Percentiles rank a stretch among this genome's conserved stretches.
Evolutionary conservation across 2,113 vertebrate species (phyloP).

Genomic region (Hippopotamus amphibius): DNA sequence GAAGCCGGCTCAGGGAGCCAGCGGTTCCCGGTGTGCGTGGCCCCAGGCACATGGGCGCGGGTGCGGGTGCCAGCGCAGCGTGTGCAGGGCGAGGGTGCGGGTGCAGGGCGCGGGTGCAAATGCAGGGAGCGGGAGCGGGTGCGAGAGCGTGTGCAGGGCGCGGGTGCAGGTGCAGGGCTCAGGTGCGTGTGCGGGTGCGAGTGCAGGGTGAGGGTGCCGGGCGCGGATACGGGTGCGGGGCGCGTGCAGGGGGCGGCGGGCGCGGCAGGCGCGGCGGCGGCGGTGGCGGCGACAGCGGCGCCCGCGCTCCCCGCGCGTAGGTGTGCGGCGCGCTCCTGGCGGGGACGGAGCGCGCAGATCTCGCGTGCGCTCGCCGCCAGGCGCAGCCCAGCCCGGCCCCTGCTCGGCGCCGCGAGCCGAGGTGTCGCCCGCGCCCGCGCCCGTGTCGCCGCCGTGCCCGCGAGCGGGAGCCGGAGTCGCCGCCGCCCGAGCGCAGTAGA

Average conservation of each 20-base stretch:
- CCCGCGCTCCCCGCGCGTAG: conserved; percentile 78
- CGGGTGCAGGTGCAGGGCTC: neutral
- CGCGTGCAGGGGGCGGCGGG: conserved; percentile 38
- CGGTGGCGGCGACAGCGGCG: conserved; percentile 39
- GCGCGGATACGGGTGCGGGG: neutral
- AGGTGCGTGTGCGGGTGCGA: neutral
- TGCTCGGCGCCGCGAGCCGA: conserved; percentile 72
- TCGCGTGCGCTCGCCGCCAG: conserved; percentile 77
- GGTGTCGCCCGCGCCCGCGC: conserved; percentile 80
- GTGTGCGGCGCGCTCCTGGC: conserved; percentile 81
- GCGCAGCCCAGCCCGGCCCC: conserved; percentile 78
- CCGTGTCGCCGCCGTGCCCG: conserved; percentile 88
- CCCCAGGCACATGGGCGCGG: neutral
- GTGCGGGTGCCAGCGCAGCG: neutral
- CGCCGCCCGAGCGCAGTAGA: conserved; percentile 94
- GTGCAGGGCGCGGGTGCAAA: neutral
- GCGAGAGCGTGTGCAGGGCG: neutral
- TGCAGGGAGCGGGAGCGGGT: neutral
- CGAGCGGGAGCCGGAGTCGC: conserved; percentile 93
- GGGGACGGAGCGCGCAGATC: conserved; percentile 73
- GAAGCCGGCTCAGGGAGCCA: neutral
- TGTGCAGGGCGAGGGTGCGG: neutral
- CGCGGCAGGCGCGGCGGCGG: conserved; percentile 16
- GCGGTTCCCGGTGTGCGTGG: neutral
- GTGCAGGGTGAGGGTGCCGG: neutral